Conservation (phyloP, 2,113 vertebrate species). For the Nesospiza acunhae region DNA sequence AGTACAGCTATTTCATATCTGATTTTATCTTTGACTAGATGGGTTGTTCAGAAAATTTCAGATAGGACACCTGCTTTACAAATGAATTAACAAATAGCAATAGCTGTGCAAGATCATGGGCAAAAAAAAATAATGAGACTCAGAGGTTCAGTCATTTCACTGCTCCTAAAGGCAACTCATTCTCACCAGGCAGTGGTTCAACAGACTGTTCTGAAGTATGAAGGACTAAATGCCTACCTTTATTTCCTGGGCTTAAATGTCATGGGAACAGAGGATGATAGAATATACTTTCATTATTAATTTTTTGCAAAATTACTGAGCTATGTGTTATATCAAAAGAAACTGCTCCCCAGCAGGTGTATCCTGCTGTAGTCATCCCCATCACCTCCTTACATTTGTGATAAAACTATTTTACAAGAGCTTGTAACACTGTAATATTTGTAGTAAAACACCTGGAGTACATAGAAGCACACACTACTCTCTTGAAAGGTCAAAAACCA, state of each 20-base stretch:
- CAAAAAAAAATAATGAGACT: not conserved
- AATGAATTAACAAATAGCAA: constrained; percentile 4
- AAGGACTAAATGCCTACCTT: constrained; percentile 20
- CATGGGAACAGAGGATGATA: not conserved
- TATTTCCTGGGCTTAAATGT: constrained; percentile 9
- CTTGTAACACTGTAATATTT: not conserved
- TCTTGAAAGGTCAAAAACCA: not conserved
- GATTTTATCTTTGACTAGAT: not conserved
- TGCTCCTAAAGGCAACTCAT: not conserved
- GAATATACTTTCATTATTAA: not conserved
- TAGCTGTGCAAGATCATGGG: not conserved
- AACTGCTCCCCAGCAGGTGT: not conserved
- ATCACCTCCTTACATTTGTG: not conserved
- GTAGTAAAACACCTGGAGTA: not conserved
- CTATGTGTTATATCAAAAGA: not conserved
- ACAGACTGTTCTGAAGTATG: not conserved
- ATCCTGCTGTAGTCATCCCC: not conserved
- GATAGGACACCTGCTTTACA: not conserved
- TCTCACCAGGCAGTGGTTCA: not conserved
- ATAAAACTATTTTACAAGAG: not conserved
- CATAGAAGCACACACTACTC: not conserved
- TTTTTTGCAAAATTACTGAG: not conserved
- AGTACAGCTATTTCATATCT: not conserved
- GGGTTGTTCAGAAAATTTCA: not conserved
- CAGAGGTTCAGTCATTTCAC: not conserved